These are phyloP conservation scores for Trichacis sp. DNA, from an alignment of 2,888 invertebrate genomes.

Conservation along the genomic window DNA sequence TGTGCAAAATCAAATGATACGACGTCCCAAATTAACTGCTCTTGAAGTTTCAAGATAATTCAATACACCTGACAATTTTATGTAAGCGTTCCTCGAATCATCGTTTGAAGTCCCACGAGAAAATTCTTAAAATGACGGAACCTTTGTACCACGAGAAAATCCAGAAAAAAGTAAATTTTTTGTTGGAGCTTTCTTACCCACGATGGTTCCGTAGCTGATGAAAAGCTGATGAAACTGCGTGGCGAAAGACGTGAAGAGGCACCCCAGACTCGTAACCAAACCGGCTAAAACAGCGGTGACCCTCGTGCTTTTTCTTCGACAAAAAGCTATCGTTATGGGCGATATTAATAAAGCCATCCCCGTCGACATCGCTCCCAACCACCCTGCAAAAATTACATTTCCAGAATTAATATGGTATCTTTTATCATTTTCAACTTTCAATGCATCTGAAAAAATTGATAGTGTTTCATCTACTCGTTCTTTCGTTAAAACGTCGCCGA, in stretches of 20 bases:
- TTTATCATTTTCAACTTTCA: not conserved
- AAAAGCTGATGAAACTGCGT: constrained; percentile 90
- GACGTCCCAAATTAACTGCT: too few species aligned
- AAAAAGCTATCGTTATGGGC: constrained; percentile 86
- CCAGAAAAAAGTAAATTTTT: not conserved
- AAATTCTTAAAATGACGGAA: not conserved
- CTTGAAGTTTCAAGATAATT: too few species aligned
- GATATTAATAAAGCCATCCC: constrained; percentile 84
- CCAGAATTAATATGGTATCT: not conserved
- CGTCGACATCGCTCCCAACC: constrained; percentile 84
- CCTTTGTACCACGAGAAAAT: not conserved
- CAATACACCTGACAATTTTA: too few species aligned
- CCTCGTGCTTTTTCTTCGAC: constrained; percentile 87
- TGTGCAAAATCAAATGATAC: too few species aligned
- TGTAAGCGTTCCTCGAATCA: too few species aligned
- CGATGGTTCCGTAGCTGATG: constrained; percentile 80
- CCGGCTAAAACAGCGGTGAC: constrained; percentile 90
- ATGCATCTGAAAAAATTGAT: not conserved
- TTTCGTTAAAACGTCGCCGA: not conserved
- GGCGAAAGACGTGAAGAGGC: constrained; percentile 90
- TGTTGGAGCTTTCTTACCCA: constrained; percentile 62
- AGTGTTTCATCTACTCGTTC: not conserved
- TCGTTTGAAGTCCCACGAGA: not conserved
- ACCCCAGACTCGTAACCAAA: constrained; percentile 86
- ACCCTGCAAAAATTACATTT: constrained; percentile 75